A percentile compares a stretch with the other conserved stretches of the same genome.
Evolutionary conservation across 2,113 vertebrate genomes (phyloP).

Genomic region (Blennius ocellaris): DNA sequence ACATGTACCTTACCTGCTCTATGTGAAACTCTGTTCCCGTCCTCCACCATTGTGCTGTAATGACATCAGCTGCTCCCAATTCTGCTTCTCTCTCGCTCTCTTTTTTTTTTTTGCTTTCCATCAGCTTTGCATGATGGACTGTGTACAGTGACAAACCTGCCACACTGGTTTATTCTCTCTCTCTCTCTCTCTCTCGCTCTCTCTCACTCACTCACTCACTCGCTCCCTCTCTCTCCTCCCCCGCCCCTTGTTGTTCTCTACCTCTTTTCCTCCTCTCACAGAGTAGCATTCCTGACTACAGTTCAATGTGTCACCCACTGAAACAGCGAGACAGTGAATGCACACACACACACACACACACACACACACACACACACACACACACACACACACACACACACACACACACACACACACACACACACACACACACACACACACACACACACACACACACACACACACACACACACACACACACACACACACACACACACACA

Average conservation of each 20-base stretch:
- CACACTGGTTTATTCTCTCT: constrained; percentile 80
- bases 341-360: constrained; percentile 5
- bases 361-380: no score
- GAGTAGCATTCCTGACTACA: constrained; percentile 70
- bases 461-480: no score
- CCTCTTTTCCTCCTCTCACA: constrained; percentile 67
- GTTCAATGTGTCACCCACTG: constrained; percentile 49
- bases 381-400: no score
- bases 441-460: no score
- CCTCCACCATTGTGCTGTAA: constrained; percentile 9
- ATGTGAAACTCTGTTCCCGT: not conserved
- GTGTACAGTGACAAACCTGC: constrained; percentile 78
- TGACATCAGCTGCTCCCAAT: constrained; percentile 60
- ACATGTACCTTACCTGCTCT: constrained; percentile 53
- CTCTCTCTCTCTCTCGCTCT: constrained; percentile 24
- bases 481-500: not conserved
- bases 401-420: no score
- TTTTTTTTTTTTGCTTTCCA: constrained; percentile 48
- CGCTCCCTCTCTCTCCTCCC: constrained; percentile 66
- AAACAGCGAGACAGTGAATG: constrained; percentile 38
- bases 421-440: no score
- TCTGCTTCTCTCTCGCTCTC: constrained; percentile 27
- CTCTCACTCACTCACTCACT: constrained; percentile 27
- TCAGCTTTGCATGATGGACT: constrained; percentile 77
- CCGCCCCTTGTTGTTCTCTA: constrained; percentile 67